Base-by-base conservation (phyloP, 2,888 invertebrate genomes). In the Tenthredo notha region DNA sequence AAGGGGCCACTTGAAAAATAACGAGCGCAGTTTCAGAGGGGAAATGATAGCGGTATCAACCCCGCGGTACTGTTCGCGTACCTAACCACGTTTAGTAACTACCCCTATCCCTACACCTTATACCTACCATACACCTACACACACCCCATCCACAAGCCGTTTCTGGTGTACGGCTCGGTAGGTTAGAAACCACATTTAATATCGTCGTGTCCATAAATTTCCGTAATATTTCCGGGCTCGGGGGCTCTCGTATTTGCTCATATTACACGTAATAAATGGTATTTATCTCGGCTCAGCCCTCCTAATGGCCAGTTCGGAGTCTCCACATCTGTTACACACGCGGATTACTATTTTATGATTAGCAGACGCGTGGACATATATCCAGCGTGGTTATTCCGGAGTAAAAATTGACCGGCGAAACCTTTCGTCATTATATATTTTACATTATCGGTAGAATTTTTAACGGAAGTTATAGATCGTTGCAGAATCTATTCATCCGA, bases 241-340 rank as follows among this genome's bases (percentile, higher is more conserved):
- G 25, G 25, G 15, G 40, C 54, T 37, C 58, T 80, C 80, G 80
- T 80, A 80, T 80, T 80, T 80, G 80, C 80, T 80, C 80, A 80
- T 80, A 80, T 80, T 80, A 80, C 80, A 80, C 80, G 80, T 80
- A 80, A 58, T 80, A 80, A 80, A 80, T 80, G 80, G 80, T 80
- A 80, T 80, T 80, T 80, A 80, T 80, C 80, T 80, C 58, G 80
- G 80, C 80, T 80, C 80, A 80, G 80, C 80, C 80, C 80, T 61
- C 61, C 50, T 80, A 80, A 80, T 80, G 80, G 61, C 80, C 80
- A 25, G 58, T 80, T 80, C 80, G 80, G 58, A 61, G 80, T 80
- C 58, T 61, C 80, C 80, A 21, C 80, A 80, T 80, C 80, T 80
- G 80, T 80, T 80, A 80, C 80, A 61, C 58, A 21, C 58, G 18